Conservation (phyloP, 30 jellyfish, hydroid and myxozoan species). For the Turritopsis dohrnii region DNA sequence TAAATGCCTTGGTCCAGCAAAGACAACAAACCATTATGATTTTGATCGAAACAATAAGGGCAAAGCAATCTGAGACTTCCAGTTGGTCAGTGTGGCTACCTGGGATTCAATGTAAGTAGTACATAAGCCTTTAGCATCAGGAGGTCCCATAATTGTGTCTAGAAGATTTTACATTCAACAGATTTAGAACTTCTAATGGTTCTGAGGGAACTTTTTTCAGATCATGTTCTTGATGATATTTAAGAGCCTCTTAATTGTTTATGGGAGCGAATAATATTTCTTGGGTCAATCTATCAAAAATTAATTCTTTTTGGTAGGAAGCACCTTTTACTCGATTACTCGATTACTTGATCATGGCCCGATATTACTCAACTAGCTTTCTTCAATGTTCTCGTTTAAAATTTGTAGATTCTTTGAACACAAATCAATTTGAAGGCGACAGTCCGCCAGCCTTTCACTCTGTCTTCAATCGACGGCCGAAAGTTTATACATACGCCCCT, state of each 20-base stretch:
- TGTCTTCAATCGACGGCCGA: slow-evolving; percentile 82
- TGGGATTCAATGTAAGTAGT: slow-evolving; percentile 86
- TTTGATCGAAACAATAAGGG: slow-evolving; percentile 70
- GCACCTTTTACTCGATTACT: no score
- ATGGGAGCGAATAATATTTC: no score
- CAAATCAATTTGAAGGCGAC: slow-evolving; percentile 87
- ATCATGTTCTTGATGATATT: no score
- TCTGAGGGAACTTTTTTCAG: no score
- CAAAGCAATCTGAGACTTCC: slow-evolving; percentile 47
- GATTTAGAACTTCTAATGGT: no score
- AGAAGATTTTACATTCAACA: no score
- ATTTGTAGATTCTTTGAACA: slow-evolving; percentile 76
- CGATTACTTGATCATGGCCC: no score
- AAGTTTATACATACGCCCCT: slow-evolving; percentile 56
- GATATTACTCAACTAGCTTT: neutral
- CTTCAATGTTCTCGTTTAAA: neutral
- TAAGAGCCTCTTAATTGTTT: no score
- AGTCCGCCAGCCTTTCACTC: slow-evolving; percentile 74
- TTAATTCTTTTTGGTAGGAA: no score
- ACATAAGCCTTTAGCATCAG: no score
- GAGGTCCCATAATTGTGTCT: no score
- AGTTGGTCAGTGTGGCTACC: slow-evolving; percentile 94
- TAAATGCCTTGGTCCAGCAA: slow-evolving; percentile 51
- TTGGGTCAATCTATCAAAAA: no score
- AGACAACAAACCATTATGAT: slow-evolving; percentile 75